phyloP scores from a whole-genome alignment of 1,140 invertebrate species.

The Drosophila eugracilis region DNA sequence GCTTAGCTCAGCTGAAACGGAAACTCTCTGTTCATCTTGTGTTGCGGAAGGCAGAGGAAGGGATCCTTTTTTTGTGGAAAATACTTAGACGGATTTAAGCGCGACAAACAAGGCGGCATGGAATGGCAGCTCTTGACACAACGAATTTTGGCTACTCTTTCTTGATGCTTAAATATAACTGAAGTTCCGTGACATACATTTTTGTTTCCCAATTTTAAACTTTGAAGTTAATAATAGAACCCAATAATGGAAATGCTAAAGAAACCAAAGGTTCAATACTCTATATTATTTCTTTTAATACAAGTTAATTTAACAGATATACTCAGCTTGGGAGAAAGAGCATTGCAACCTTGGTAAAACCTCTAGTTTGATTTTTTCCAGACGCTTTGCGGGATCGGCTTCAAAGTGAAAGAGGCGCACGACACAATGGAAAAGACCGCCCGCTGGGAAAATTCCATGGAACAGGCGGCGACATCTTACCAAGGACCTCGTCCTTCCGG shows the following conservation, averaged over 20 bases:
- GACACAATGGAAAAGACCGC: conserved; percentile 35
- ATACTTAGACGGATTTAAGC: conserved; percentile 79
- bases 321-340: too few species aligned
- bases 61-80: conserved; percentile 37
- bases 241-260: too few species aligned
- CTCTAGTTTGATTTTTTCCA: conserved; percentile 34
- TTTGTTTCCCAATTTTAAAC: too few species aligned
- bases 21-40: conserved; percentile 63
- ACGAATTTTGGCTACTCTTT: conserved; percentile 31
- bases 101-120: conserved; percentile 69
- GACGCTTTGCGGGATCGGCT: conserved; percentile 47
- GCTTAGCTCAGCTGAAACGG: conserved; percentile 82
- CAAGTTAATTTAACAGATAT: too few species aligned
- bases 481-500: conserved; percentile 13
- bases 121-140: not conserved
- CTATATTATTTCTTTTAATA: too few species aligned
- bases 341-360: conserved; percentile 34
- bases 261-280: too few species aligned
- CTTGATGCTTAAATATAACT: too few species aligned
- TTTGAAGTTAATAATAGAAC: too few species aligned
- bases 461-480: conserved; percentile 20
- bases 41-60: conserved; percentile 58
- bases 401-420: conserved; percentile 60
- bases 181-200: too few species aligned
- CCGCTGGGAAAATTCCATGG: conserved; percentile 34